phyloP scores from a whole-genome alignment of 2,113 vertebrate genomes.

The Mustela nigripes region DNA sequence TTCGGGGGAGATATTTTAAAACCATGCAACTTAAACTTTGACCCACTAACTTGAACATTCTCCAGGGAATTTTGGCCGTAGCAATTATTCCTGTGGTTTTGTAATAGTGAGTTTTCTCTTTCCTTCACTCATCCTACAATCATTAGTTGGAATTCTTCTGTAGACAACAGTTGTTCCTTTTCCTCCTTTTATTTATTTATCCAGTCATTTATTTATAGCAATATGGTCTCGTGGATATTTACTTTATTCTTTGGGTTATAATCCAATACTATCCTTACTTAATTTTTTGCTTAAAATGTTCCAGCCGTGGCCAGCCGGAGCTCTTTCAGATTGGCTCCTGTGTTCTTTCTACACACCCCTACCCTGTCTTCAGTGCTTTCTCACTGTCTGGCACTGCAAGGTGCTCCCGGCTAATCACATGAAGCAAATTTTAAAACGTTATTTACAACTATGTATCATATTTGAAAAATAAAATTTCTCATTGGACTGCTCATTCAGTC shows the following conservation, averaged over 20 bases:
- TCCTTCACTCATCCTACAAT: not conserved
- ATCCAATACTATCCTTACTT: not conserved
- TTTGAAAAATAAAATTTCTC: not conserved
- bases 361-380: not conserved
- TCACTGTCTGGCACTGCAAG: not conserved
- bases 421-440: not conserved
- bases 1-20: not conserved
- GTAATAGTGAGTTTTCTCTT: not conserved
- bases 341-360: not conserved
- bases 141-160: not conserved
- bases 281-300: not conserved
- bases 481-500: not conserved
- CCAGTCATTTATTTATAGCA: not conserved
- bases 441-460: not conserved
- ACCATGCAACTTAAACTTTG: not conserved
- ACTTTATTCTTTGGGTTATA: conserved; percentile 11
- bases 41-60: not conserved
- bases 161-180: not conserved
- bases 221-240: not conserved
- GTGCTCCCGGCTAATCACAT: not conserved
- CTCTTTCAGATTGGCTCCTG: not conserved
- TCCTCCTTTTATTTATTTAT: not conserved
- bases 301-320: not conserved
- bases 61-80: not conserved
- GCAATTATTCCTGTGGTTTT: not conserved